Base-by-base conservation (phyloP, 1,140 invertebrate genomes). In the Solenopsis invicta region DNA sequence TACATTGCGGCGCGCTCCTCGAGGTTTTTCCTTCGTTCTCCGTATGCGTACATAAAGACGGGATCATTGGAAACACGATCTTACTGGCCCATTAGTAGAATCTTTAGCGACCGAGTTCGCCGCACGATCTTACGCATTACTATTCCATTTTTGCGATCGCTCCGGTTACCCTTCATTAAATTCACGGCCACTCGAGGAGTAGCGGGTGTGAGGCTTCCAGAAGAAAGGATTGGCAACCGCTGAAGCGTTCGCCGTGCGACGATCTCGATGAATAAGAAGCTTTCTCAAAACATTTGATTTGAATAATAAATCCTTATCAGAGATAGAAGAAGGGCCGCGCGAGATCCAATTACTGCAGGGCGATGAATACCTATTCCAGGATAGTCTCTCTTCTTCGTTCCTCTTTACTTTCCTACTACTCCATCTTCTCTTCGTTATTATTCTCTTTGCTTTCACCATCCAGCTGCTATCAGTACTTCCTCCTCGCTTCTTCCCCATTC, bases 281-380 rank as follows among this genome's bases (percentile, higher is more conserved):
- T 91, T 93, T 88, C 90, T 90, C 90, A 88, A 93, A 93, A 93
- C 91, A 93, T 93, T 93, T 93, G 92, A 93, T 90, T 93, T 93
- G 92, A 93, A 93, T 94, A 93, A 94, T 93, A 93, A 94, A 93
- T 93, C 90, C 90, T 93, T 89, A 92, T 94, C 91, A 89, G 89
- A 91, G 89, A 69, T 81, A 71, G 50, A 81, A 89, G 81, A 87
- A 84, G 86, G 87, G 86, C 86, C 75, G 62, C 85, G 89, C 85
- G 77, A 89, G 89, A 92, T 94, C 93, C 93, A 94, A 94, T 94
- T 94, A 94, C 91, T 87, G 84, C 85, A 88, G 85, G 88, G 89
- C 89, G 89, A 88, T 92, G 92, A 93, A 93, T 93, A 92, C 91
- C 90, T 93, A 92, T 93, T 92, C 80, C 89, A 87, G 81, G 81